Conservation (phyloP, 2,888 invertebrate genomes). For the Dolichopus griseipennis region DNA sequence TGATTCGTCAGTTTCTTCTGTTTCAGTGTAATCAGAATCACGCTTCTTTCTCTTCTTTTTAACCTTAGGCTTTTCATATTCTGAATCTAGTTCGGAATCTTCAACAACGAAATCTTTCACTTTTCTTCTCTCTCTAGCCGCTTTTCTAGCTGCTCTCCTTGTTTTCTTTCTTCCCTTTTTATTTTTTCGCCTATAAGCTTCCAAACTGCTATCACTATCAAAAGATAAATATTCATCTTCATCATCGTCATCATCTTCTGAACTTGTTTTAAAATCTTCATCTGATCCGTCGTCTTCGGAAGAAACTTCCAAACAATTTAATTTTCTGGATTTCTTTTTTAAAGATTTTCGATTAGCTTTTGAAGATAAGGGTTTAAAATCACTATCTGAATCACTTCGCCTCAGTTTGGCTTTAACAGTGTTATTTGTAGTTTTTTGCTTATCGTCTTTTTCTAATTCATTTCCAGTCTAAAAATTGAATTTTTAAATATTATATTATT, state of each 20-base stretch:
- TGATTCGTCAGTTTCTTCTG: constrained; percentile 50
- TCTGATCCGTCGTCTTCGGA: constrained; percentile 78
- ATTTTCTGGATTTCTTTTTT: constrained; percentile 61
- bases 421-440: constrained; percentile 29
- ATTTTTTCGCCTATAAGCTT: constrained; percentile 44
- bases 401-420: constrained; percentile 13
- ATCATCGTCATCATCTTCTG: constrained; percentile 45
- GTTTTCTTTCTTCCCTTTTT: constrained; percentile 46
- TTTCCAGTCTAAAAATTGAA: constrained; percentile 21
- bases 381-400: constrained; percentile 35
- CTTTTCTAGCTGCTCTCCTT: constrained; percentile 44
- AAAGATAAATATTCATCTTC: constrained; percentile 53
- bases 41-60: constrained; percentile 46
- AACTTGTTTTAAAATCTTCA: constrained; percentile 79
- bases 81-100: constrained; percentile 44
- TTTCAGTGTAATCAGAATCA: constrained; percentile 50
- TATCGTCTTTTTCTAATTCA: constrained; percentile 23
- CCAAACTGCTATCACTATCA: constrained; percentile 49
- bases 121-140: constrained; percentile 40
- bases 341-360: constrained; percentile 27
- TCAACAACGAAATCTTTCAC: constrained; percentile 45
- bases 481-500: constrained; percentile 22
- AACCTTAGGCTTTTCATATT: constrained; percentile 44
- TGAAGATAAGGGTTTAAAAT: constrained; percentile 33
- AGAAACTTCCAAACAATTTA: constrained; percentile 72